Percentiles rank a stretch among this genome's conserved stretches.
phyloP scores from a whole-genome alignment of 2,113 vertebrate genomes.

The Dicerorhinus sumatrensis region DNA sequence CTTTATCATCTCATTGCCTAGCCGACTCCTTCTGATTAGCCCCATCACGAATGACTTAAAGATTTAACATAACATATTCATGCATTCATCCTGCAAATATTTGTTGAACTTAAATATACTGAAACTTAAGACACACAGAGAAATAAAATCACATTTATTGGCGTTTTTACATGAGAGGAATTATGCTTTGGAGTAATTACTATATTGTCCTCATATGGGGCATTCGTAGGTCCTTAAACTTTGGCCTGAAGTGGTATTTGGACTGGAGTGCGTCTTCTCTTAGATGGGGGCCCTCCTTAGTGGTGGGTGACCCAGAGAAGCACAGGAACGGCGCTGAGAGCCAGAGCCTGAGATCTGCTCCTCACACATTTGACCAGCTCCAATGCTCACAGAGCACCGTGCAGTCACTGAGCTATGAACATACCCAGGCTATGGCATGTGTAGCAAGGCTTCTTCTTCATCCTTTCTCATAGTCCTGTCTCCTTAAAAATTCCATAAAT shows the following conservation, averaged over 20 bases:
- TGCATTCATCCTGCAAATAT: neutral
- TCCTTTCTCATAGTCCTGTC: neutral
- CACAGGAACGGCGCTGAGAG: neutral
- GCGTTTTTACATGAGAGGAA: neutral
- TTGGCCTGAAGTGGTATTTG: neutral
- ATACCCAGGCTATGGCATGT: neutral
- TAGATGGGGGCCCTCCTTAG: neutral
- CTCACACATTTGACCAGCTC: neutral
- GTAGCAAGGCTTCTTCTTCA: neutral
- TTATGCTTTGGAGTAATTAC: neutral
- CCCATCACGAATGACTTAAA: neutral
- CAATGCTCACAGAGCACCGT: fast-evolving
- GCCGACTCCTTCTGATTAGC: neutral
- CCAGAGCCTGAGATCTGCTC: neutral
- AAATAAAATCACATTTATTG: neutral
- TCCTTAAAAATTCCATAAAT: neutral
- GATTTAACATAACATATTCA: neutral
- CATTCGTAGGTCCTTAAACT: neutral
- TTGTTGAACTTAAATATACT: neutral
- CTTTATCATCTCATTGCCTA: neutral
- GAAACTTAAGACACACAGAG: neutral
- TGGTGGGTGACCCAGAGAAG: neutral
- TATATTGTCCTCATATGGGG: neutral
- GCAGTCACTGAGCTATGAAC: neutral
- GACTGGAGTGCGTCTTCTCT: neutral